Conservation (phyloP, 2,888 invertebrate genomes). For the Agrotis segetum region DNA sequence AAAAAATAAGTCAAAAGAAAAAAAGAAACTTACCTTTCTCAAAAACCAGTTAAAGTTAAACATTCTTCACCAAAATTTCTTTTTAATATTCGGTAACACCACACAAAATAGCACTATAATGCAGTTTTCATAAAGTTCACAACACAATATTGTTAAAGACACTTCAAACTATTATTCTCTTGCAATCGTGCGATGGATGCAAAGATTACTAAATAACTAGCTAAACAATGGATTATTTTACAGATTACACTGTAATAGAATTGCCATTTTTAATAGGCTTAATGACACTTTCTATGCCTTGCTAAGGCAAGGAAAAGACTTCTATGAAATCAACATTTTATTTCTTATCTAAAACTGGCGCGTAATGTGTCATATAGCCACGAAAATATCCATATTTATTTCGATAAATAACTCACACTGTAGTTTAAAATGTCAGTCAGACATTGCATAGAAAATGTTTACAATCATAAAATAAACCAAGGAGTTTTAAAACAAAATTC, state of each 20-base stretch:
- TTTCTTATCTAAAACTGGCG: too few species aligned
- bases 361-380: too few species aligned
- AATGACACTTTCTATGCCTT: background rate
- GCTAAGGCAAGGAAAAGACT: background rate
- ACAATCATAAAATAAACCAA: too few species aligned
- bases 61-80: background rate
- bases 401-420: background rate
- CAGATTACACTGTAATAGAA: slow-evolving; percentile 24
- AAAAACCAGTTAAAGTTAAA: slow-evolving; percentile 30
- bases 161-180: background rate
- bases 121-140: background rate
- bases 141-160: background rate
- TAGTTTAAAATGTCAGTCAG: too few species aligned
- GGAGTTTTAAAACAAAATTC: background rate
- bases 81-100: background rate
- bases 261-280: slow-evolving; percentile 26
- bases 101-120: background rate
- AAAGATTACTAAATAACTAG: slow-evolving; percentile 24
- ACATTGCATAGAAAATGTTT: too few species aligned
- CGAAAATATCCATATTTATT: too few species aligned
- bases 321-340: background rate
- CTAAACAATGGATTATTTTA: slow-evolving; percentile 25
- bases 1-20: too few species aligned
- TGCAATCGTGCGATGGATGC: background rate
- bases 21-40: slow-evolving; percentile 17